phyloP scores from a whole-genome alignment of 1,140 invertebrate species.

The Bilobella aurantiaca region DNA sequence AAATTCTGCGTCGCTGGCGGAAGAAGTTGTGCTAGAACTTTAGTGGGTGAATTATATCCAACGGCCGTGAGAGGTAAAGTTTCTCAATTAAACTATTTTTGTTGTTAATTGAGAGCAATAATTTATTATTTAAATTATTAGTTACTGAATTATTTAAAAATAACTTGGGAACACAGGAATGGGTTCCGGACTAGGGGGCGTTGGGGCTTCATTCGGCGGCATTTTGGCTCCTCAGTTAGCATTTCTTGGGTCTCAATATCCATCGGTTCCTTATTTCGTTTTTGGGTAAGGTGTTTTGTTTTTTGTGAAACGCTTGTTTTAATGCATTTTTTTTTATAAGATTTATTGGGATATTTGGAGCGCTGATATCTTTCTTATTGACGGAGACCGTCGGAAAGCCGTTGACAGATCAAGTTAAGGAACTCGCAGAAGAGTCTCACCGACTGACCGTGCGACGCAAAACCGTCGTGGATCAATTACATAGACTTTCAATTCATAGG shows the following conservation, averaged over 20 bases:
- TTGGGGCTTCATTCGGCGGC: background rate
- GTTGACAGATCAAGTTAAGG: slow-evolving; percentile 5
- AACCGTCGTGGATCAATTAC: background rate
- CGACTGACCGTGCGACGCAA: background rate
- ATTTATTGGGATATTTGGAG: background rate
- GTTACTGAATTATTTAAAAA: too few relatives aligned
- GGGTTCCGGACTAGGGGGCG: background rate
- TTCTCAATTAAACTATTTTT: background rate
- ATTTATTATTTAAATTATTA: background rate
- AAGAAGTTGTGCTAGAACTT: background rate
- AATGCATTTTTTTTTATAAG: background rate
- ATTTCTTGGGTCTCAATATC: slow-evolving; percentile 5
- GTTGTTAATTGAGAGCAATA: background rate
- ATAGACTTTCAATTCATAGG: background rate
- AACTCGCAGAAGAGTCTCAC: background rate
- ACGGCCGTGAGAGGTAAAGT: background rate
- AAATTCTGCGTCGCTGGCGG: slow-evolving; percentile 13
- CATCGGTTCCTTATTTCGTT: slow-evolving; percentile 6
- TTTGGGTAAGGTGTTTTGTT: slow-evolving; percentile 2
- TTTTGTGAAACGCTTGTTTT: slow-evolving; percentile 9
- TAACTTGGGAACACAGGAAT: background rate
- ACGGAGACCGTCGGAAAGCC: slow-evolving; percentile 13
- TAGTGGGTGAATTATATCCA: slow-evolving; percentile 7
- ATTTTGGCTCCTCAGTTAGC: slow-evolving; percentile 10
- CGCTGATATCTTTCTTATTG: slow-evolving; percentile 1